These are phyloP conservation scores for Chelonus formosanus DNA, from an alignment of 2,888 invertebrate genomes.

Conservation along the genomic window DNA sequence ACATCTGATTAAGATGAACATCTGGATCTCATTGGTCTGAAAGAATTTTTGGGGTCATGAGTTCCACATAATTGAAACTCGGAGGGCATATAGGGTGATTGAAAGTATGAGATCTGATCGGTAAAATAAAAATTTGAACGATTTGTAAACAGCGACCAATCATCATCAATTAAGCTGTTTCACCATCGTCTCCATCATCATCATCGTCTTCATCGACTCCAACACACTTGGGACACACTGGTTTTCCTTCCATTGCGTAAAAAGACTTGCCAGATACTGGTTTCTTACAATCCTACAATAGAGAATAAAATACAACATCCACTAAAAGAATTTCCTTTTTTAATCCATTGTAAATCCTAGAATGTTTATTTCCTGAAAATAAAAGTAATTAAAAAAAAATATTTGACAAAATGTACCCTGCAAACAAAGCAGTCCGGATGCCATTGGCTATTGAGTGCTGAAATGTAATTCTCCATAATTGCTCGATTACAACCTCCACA, in stretches of 20 bases:
- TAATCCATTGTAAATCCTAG: not conserved
- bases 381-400: conserved; percentile 6
- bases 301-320: conserved; percentile 14
- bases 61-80: conserved; percentile 53
- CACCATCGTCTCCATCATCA: conserved; percentile 65
- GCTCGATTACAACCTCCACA: conserved; percentile 96
- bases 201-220: conserved; percentile 86
- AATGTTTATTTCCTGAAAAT: conserved; percentile 18
- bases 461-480: conserved; percentile 98
- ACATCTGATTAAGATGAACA: not conserved
- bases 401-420: conserved; percentile 77
- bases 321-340: too few relatives aligned
- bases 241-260: conserved; percentile 96
- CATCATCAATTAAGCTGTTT: conserved; percentile 47
- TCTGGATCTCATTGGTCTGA: conserved; percentile 1
- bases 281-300: conserved; percentile 87
- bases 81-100: conserved; percentile 45
- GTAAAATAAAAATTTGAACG: not conserved
- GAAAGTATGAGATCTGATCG: conserved; percentile 16
- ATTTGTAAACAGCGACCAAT: not conserved
- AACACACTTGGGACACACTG: conserved; percentile 93
- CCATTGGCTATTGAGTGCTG: conserved; percentile 97
- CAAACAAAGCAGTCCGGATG: conserved; percentile 99
- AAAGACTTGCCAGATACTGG: conserved; percentile 94
- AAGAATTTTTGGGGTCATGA: conserved; percentile 31